Conservation (phyloP, 2,113 vertebrate genomes). For the Dicaeum eximium region DNA sequence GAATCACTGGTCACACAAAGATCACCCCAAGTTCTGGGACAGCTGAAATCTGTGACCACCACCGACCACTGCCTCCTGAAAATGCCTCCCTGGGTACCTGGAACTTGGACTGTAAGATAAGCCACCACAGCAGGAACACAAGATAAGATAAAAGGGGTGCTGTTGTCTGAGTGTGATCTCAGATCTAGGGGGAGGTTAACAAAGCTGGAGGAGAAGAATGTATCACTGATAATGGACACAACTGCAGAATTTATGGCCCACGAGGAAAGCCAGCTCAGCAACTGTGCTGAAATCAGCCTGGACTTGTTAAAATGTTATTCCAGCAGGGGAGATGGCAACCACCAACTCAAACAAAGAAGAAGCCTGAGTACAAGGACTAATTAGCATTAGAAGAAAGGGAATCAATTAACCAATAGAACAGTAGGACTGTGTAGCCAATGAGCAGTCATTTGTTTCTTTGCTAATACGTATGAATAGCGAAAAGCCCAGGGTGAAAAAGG, state of each 20-base stretch:
- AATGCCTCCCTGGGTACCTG: background rate
- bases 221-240: background rate
- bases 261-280: background rate
- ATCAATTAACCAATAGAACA: background rate
- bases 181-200: background rate
- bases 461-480: background rate
- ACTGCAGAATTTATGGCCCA: background rate
- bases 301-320: background rate
- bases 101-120: background rate
- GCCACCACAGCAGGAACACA: background rate
- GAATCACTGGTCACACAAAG: background rate
- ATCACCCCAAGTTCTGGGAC: background rate
- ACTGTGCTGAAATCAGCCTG: background rate
- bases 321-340: accelerated
- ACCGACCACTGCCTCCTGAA: background rate
- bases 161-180: background rate
- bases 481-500: background rate
- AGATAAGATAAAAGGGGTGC: background rate
- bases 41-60: background rate
- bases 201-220: background rate
- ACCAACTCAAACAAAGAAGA: background rate
- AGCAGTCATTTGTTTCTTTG: background rate
- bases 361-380: background rate
- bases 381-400: background rate
- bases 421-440: background rate